Evolutionary conservation across 2,888 invertebrate genomes (phyloP), one percentile per base, ranked within the genome.

Genomic region (Scaptomyza parva): DNA sequence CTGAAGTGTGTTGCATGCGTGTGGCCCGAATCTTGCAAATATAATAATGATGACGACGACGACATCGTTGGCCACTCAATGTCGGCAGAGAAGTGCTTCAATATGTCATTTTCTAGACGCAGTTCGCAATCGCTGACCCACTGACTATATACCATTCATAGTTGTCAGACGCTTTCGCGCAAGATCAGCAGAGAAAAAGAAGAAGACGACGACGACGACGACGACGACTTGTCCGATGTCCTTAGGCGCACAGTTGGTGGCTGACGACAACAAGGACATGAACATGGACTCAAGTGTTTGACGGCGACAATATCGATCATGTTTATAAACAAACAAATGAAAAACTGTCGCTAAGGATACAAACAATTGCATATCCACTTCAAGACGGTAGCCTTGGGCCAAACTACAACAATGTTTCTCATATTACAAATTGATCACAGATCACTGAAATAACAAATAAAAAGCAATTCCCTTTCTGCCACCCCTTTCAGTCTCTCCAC

Each of bases 1-100:
- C 33, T 87, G 72, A 86, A 84, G 88, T 84, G 88, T 84, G 86
- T 22, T 60, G 76, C 51, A 83, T 74, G 84, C 73, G 82, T 78
- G 86, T 83, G 88, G 88, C 60, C 80, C 22, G 50, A 43, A 57
- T 51, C 67, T 86, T 82, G 83, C 76, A 53, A 87, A 85, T 35
- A 70, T 40, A 57, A 69, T 43, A 62, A 75, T 22, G 66, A 55
- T 6, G 52, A 43, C 30, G 71, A 63, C 40, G 75, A 70, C 44
- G 76, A 52, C 47, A 68, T 62, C 65, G 68, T 24, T 62, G 81
- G 64, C 61, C 78, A 88, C 84, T 85, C 86, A 88, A 66, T 76
- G 85, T 78, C 85, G 82, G 78, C 85, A 68, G 58, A 70, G 66
- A 86, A 78, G 78, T 83, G 86, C 88, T 85, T 85, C 87, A 85